phyloP scores from a whole-genome alignment of 2,888 invertebrate species.

The Metallyticus violacea region DNA sequence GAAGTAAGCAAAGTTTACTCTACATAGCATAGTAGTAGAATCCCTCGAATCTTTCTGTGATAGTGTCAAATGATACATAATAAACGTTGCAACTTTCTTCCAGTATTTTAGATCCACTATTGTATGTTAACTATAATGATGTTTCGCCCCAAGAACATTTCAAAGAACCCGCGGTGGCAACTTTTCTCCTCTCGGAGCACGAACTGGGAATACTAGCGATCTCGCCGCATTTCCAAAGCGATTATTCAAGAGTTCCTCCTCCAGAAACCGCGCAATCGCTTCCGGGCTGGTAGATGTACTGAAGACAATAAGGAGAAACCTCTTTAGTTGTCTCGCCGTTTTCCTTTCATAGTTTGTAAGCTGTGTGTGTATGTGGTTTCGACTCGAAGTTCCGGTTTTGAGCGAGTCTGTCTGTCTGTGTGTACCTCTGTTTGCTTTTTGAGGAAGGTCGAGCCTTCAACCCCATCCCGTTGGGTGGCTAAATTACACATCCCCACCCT shows the following conservation, averaged over 20 bases:
- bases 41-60: too few species aligned
- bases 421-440: slow-evolving; percentile 4
- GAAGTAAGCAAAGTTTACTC: too few species aligned
- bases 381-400: background rate
- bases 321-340: background rate
- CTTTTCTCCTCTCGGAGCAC: too few species aligned
- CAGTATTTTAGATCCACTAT: too few species aligned
- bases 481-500: slow-evolving; percentile 4
- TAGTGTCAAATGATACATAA: too few species aligned
- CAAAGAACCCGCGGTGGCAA: background rate
- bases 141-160: too few species aligned
- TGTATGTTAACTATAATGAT: too few species aligned
- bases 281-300: background rate
- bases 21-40: too few species aligned
- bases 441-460: background rate
- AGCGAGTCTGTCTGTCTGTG: background rate
- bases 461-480: background rate
- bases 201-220: background rate
- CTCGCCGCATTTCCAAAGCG: too few species aligned
- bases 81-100: too few species aligned
- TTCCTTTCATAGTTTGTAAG: background rate
- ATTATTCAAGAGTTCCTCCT: background rate
- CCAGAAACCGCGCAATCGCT: background rate
- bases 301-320: background rate
- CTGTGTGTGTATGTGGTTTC: background rate